Conservation (phyloP, 1,140 invertebrate genomes). For the Potamilus streckersoni region DNA sequence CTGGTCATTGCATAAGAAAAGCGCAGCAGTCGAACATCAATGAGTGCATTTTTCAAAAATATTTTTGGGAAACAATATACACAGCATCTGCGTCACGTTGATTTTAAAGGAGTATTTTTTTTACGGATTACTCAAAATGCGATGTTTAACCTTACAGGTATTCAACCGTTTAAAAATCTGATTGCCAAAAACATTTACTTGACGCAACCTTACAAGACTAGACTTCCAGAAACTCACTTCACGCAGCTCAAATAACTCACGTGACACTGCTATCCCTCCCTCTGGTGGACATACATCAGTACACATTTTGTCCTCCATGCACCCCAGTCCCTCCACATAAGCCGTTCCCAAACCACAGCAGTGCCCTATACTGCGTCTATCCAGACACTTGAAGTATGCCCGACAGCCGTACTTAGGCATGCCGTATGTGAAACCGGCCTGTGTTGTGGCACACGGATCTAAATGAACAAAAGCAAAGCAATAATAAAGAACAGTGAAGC, state of each 20-base stretch:
- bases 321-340: conserved; percentile 25
- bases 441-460: conserved; percentile 15
- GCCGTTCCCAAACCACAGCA: conserved; percentile 23
- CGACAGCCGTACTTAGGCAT: conserved; percentile 24
- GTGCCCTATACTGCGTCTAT: conserved; percentile 23
- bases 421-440: conserved; percentile 11
- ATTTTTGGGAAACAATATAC: too few species aligned
- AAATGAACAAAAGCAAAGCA: neutral
- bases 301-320: conserved; percentile 11
- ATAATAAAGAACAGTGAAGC: neutral
- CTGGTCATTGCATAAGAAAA: too few species aligned
- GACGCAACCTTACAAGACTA: too few species aligned
- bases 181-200: too few species aligned
- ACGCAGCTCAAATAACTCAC: conserved; percentile 1
- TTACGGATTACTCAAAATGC: too few species aligned
- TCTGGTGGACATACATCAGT: conserved; percentile 17
- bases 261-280: conserved; percentile 14
- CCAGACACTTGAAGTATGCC: conserved; percentile 27
- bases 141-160: too few species aligned
- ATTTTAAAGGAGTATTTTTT: too few species aligned
- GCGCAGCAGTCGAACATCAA: too few species aligned
- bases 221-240: too few species aligned
- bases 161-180: too few species aligned
- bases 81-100: too few species aligned
- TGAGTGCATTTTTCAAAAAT: too few species aligned